Conservation (phyloP, 2,888 invertebrate species). For the Ochropleura plecta region DNA sequence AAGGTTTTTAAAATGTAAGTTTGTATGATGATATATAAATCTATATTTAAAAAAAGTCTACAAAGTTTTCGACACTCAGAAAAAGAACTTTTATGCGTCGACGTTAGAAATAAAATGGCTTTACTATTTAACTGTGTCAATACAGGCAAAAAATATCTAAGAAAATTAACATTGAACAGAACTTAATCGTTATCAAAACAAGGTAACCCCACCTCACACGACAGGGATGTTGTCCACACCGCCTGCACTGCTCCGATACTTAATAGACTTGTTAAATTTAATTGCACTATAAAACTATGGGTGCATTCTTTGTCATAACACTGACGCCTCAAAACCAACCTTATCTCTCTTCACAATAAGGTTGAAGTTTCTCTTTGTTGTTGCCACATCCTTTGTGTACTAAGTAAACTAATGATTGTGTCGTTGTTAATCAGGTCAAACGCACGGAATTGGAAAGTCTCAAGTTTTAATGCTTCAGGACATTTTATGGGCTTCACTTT, state of each 20-base stretch:
- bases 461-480: conserved; percentile 64
- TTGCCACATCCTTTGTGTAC: conserved; percentile 60
- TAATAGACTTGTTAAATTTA: conserved; percentile 73
- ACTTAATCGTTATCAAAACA: not conserved
- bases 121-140: not conserved
- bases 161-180: not conserved
- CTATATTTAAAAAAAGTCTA: not conserved
- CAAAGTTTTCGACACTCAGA: not conserved
- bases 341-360: not conserved
- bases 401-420: conserved; percentile 71
- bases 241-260: conserved; percentile 66
- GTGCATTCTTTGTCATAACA: conserved; percentile 34
- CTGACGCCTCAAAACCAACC: conserved; percentile 36
- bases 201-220: conserved; percentile 38
- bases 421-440: conserved; percentile 76
- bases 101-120: not conserved
- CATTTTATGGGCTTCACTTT: conserved; percentile 58
- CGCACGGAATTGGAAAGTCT: conserved; percentile 67
- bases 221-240: conserved; percentile 31
- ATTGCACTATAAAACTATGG: conserved; percentile 72
- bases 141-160: not conserved
- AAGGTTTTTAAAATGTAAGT: not conserved
- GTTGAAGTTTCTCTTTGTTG: conserved; percentile 6
- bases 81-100: not conserved
- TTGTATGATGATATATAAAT: too few species aligned